These are phyloP conservation scores for Gorsachius goisagi DNA, from an alignment of 2,113 vertebrate genomes.

Conservation along the genomic window DNA sequence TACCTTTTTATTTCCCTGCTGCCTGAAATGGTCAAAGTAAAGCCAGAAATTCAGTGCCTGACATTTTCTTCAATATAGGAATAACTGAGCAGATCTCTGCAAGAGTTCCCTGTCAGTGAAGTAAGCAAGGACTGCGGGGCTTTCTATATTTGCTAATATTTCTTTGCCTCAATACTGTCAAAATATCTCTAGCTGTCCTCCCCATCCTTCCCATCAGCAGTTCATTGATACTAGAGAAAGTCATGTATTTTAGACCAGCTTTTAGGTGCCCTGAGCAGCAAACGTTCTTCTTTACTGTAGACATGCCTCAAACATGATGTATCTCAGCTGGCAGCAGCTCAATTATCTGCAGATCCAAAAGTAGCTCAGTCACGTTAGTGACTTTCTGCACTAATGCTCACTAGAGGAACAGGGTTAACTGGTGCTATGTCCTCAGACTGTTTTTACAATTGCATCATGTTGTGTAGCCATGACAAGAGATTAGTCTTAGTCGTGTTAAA, in stretches of 20 bases:
- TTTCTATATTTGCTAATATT: not conserved
- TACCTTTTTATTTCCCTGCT: not conserved
- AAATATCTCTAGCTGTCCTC: not conserved
- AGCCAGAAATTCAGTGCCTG: not conserved
- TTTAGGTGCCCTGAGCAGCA: not conserved
- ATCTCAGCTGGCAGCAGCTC: not conserved
- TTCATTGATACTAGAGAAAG: not conserved
- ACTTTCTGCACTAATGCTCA: not conserved
- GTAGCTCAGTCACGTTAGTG: not conserved
- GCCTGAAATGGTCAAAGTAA: not conserved
- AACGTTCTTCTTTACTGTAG: not conserved
- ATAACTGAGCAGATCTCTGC: not conserved
- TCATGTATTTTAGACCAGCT: not conserved
- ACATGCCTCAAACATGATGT: not conserved
- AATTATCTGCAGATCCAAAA: not conserved
- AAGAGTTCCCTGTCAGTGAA: not conserved
- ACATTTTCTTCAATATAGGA: not conserved
- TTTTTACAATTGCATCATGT: not conserved
- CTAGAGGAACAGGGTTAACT: not conserved
- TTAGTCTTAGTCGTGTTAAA: not conserved
- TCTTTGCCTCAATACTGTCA: not conserved
- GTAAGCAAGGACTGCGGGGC: not conserved
- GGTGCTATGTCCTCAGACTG: not conserved
- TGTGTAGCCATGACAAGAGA: not conserved
- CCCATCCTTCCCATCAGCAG: not conserved